Percentiles rank a stretch among this genome's conserved stretches.
Evolutionary conservation across 2,797 vertebrate species (phyloP).

Genomic region (Neomorphus geoffroyi): DNA sequence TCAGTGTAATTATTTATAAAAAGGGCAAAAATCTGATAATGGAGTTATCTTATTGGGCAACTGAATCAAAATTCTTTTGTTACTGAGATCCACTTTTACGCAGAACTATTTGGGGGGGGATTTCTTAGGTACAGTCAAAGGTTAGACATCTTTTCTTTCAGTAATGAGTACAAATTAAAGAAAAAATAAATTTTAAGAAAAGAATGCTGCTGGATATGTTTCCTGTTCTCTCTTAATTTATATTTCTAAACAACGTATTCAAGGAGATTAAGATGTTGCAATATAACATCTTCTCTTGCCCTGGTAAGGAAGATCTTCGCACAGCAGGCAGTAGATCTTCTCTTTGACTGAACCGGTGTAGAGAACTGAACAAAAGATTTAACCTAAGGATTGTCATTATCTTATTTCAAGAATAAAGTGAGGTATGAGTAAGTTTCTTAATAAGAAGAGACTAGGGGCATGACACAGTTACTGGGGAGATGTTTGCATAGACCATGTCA

Average conservation of each 20-base stretch:
- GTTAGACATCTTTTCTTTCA: neutral
- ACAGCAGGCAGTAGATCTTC: neutral
- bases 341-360: neutral
- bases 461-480: neutral
- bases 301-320: neutral
- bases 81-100: neutral
- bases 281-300: neutral
- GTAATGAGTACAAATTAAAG: neutral
- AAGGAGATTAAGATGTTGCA: neutral
- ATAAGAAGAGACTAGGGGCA: neutral
- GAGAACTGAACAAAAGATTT: neutral
- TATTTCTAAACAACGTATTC: neutral
- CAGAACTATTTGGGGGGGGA: neutral
- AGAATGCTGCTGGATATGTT: neutral
- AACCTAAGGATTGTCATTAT: neutral
- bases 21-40: neutral
- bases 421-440: neutral
- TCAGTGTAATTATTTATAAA: fast-evolving
- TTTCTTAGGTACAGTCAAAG: neutral
- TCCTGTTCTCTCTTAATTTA: neutral
- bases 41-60: neutral
- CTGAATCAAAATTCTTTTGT: neutral
- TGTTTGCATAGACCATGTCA: neutral
- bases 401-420: neutral
- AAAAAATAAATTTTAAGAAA: neutral